Evolutionary conservation across 35 echinoderm and acorn worm species (phyloP).

Genomic region (Heliocidaris tuberculata): DNA sequence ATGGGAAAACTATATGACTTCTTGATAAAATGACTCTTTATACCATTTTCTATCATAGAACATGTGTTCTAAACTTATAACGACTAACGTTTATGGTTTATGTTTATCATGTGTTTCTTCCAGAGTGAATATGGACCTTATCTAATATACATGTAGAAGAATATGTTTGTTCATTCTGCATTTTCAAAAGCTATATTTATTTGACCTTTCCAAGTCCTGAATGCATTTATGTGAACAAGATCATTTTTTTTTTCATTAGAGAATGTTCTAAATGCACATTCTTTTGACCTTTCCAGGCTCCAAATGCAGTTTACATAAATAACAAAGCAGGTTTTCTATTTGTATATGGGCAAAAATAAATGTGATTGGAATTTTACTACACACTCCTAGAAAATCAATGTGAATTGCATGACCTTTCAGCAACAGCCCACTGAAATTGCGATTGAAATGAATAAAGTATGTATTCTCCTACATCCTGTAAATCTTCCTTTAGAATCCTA

Average conservation of each 20-base stretch:
- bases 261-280: neutral
- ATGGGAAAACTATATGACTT: too few species aligned
- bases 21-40: neutral
- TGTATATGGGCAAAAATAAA: neutral
- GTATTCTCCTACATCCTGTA: neutral
- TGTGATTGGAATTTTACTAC: neutral
- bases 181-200: neutral
- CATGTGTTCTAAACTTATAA: too few species aligned
- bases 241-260: neutral
- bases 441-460: conserved; percentile 14
- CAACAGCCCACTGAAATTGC: neutral
- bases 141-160: too few species aligned
- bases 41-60: too few species aligned
- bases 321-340: neutral
- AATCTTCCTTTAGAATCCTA: conserved; percentile 4
- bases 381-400: conserved; percentile 6
- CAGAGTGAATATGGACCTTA: too few species aligned
- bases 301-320: neutral
- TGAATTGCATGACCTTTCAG: neutral
- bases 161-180: neutral
- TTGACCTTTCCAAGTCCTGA: neutral
- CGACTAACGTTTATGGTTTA: too few species aligned
- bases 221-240: neutral
- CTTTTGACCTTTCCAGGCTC: neutral
- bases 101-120: neutral